phyloP scores from a whole-genome alignment of 1,140 invertebrate species.

The Oncopeltus fasciatus region DNA sequence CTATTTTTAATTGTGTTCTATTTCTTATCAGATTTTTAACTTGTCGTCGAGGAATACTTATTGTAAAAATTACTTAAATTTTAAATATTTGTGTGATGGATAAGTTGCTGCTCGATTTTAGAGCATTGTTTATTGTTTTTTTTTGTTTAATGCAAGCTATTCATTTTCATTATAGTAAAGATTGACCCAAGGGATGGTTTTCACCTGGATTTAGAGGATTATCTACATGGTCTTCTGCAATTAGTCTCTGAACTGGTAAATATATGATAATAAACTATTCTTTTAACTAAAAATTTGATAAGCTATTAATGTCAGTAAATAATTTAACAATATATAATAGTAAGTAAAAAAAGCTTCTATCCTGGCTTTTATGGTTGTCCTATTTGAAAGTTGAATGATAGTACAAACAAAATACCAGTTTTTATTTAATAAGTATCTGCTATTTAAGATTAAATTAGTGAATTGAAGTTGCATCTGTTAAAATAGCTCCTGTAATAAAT shows the following conservation, averaged over 20 bases:
- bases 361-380: no score
- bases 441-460: no score
- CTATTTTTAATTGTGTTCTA: neutral
- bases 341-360: no score
- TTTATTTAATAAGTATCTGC: no score
- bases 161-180: slow-evolving; percentile 36
- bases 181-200: slow-evolving; percentile 49
- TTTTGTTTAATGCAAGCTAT: slow-evolving; percentile 13
- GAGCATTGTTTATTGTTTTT: neutral
- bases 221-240: slow-evolving; percentile 65
- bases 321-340: no score
- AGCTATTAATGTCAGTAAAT: slow-evolving; percentile 8
- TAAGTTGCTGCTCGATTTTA: neutral
- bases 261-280: slow-evolving; percentile 35
- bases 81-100: neutral
- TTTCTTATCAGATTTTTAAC: neutral
- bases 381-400: no score
- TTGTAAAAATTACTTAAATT: neutral
- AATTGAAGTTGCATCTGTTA: no score
- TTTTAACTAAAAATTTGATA: no score
- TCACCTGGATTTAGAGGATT: slow-evolving; percentile 82
- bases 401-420: no score
- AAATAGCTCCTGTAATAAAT: no score
- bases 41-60: neutral
- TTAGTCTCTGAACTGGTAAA: slow-evolving; percentile 63